Evolutionary conservation across 2,888 invertebrate species (phyloP), one percentile per base, ranked within the genome.

Genomic region (Calameuta idolon): DNA sequence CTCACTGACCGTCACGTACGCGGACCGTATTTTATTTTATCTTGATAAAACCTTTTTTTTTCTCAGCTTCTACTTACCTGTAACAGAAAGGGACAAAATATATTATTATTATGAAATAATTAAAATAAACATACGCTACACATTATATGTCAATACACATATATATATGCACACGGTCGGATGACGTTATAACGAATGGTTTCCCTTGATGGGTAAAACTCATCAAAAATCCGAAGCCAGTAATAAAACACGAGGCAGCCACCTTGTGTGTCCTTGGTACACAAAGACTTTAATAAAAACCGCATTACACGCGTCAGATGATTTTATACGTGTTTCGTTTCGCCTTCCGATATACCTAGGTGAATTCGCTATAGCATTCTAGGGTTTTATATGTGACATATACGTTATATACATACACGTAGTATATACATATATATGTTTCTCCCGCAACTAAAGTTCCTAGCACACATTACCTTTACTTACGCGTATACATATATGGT

Each of bases 261-360:
- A 75, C 75, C 73, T 23, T 5, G 31, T 75, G 75, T 76, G 76
- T 76, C 76, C 68, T 69, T 55, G 73, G 80, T 75, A 82, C 77
- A 83, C 80, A 78, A 82, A 80, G 85, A 84, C 81, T 89, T 88
- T 89, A 88, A 88, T 88, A 88, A 88, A 89, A 89, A 89, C 85
- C 88, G 88, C 88, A 88, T 88, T 88, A 88, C 87, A 87, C 89
- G 88, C 88, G 87, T 88, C 88, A 87, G 84, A 83, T 89, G 87
- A 89, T 87, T 87, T 88, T 88, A 85, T 78, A 82, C 84, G 82
- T 74, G 34, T 79, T 78, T 73, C 76, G 73, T 75, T 76, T 78
- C 78, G 37, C 35, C 75, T 40, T 75, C 76, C 69, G 55, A n/a
- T 55, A n/a, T 55, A 55, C 55, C 23, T 55, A 55, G 55, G 23